Conservation (phyloP, 2,113 vertebrate genomes). For the Coregonus clupeaformis region DNA sequence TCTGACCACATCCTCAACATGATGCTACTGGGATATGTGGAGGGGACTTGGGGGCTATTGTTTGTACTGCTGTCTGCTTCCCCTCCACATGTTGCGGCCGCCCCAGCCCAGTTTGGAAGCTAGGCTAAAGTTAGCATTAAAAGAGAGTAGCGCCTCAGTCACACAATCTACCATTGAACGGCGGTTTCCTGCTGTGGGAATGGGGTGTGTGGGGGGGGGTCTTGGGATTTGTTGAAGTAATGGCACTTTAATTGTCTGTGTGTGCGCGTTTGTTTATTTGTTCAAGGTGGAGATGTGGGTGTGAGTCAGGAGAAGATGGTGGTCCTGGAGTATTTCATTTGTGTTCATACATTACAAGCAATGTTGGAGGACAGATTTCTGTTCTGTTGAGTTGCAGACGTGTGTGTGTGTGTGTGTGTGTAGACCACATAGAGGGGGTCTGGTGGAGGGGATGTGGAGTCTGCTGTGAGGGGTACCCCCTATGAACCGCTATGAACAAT, state of each 20-base stretch:
- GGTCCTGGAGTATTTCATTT: conserved; percentile 45
- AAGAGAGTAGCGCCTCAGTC: conserved; percentile 5
- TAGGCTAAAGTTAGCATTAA: conserved; percentile 49
- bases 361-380: neutral
- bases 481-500: conserved; percentile 62
- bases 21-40: conserved; percentile 37
- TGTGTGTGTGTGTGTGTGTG: conserved; percentile 28
- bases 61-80: conserved; percentile 40
- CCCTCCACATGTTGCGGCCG: conserved; percentile 4
- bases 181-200: conserved; percentile 36
- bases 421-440: conserved; percentile 50
- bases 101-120: conserved; percentile 22
- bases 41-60: conserved; percentile 38
- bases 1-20: conserved; percentile 54
- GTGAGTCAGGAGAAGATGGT: conserved; percentile 17
- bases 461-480: conserved; percentile 55
- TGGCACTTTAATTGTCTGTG: conserved; percentile 66
- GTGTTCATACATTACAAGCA: conserved; percentile 5
- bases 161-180: conserved; percentile 30
- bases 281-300: conserved; percentile 16
- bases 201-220: conserved; percentile 22
- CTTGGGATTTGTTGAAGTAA: conserved; percentile 47
- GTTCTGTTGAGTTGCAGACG: conserved; percentile 27
- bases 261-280: conserved; percentile 26
- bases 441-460: conserved; percentile 40